phyloP scores from a whole-genome alignment of 2,888 invertebrate species.

The Philopedon plagiatum region DNA sequence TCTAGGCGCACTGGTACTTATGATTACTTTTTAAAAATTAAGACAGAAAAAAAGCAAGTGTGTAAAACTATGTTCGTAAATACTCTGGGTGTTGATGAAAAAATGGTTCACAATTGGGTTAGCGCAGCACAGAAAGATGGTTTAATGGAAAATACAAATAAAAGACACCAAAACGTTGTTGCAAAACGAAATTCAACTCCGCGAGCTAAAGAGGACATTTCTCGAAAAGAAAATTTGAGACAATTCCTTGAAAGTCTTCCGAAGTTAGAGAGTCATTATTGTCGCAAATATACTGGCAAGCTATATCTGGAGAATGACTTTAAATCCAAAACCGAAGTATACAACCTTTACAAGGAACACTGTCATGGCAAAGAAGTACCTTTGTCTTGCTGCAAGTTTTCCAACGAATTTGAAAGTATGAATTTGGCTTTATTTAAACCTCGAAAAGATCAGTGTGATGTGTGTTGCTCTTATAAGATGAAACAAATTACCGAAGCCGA shows the following conservation, averaged over 20 bases:
- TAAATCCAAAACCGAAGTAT: constrained; percentile 19
- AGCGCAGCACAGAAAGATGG: background rate
- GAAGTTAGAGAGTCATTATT: constrained; percentile 14
- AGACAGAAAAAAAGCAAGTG: too few species aligned
- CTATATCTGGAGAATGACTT: constrained; percentile 9
- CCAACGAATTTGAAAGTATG: constrained; percentile 32
- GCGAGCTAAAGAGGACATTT: background rate
- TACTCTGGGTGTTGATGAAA: background rate
- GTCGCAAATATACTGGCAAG: background rate
- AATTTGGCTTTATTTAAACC: constrained; percentile 37
- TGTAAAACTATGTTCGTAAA: too few species aligned
- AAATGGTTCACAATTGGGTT: background rate
- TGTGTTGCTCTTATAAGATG: constrained; percentile 32
- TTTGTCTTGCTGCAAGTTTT: constrained; percentile 17
- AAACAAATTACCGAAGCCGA: constrained; percentile 30
- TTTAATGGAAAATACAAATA: background rate
- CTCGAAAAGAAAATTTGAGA: background rate
- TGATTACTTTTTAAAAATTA: too few species aligned
- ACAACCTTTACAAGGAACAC: constrained; percentile 20
- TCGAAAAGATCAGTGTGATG: constrained; percentile 37
- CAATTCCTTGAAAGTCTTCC: background rate
- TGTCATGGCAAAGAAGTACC: constrained; percentile 19
- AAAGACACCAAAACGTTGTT: background rate
- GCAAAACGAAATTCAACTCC: background rate
- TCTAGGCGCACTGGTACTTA: too few species aligned